Conservation (phyloP, 2,888 invertebrate genomes). For the Eristalis pertinax region DNA sequence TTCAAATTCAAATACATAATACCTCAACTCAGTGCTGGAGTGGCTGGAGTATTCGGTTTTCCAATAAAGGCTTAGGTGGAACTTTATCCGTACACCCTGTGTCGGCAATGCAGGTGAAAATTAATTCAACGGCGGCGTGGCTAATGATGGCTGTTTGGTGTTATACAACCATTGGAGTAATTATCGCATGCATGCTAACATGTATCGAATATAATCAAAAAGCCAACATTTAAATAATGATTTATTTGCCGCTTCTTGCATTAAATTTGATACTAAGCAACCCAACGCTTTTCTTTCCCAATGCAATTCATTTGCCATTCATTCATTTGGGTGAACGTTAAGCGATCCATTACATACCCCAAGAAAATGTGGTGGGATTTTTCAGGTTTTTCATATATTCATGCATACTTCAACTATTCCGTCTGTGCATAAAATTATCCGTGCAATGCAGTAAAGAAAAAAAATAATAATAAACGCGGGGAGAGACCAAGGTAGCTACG, state of each 20-base stretch:
- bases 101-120: background rate
- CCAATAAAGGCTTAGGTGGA: no score
- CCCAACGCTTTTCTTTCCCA: background rate
- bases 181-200: background rate
- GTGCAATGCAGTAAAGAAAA: no score
- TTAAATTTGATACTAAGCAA: background rate
- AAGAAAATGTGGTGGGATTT: background rate
- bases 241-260: background rate
- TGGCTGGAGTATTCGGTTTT: no score
- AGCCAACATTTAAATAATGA: background rate
- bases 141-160: background rate
- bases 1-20: constrained; percentile 74
- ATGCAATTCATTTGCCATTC: background rate
- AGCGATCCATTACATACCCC: no score
- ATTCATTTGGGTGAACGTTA: background rate
- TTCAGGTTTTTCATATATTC: background rate
- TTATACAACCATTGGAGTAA: background rate
- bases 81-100: no score
- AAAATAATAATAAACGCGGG: no score
- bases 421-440: background rate
- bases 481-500: background rate
- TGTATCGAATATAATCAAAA: no score
- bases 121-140: background rate
- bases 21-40: no score
- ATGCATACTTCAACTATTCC: background rate